These are phyloP conservation scores for Pteronotus mesoamericanus DNA, from an alignment of 2,797 vertebrate genomes.

Conservation along the genomic window DNA sequence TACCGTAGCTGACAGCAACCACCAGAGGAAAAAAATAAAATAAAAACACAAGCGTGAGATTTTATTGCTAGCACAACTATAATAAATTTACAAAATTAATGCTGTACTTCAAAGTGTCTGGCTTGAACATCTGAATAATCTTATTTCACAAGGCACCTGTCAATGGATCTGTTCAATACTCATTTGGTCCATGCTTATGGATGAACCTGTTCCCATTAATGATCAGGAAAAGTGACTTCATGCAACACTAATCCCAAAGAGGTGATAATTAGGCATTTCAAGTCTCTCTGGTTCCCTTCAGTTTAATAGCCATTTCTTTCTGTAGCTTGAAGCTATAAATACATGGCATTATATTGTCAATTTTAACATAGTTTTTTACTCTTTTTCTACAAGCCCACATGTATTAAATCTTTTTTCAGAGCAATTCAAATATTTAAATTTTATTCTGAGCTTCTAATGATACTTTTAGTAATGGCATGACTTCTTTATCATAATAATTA, in stretches of 20 bases:
- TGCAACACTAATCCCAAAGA: constrained; percentile 38
- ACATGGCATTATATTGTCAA: neutral
- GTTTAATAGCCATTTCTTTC: constrained; percentile 13
- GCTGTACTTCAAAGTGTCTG: neutral
- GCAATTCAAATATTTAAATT: constrained; percentile 25
- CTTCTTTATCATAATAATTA: constrained; percentile 6
- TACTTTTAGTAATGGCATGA: neutral
- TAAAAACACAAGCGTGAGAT: neutral
- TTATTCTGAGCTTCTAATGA: neutral
- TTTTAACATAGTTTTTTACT: constrained; percentile 4
- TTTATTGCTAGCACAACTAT: constrained; percentile 42
- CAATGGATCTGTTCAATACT: neutral
- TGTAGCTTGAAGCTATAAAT: constrained; percentile 27
- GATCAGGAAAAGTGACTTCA: constrained; percentile 24
- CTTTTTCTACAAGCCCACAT: neutral
- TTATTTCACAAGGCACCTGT: neutral
- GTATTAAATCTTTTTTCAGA: constrained; percentile 7
- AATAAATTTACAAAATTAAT: constrained; percentile 29
- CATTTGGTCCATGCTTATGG: neutral
- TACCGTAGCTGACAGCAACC: neutral
- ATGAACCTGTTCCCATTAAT: neutral
- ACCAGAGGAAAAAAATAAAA: neutral
- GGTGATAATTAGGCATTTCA: neutral
- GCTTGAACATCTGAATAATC: neutral
- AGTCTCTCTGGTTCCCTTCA: neutral